A percentile compares a stretch with the other conserved stretches of the same genome.
Evolutionary conservation across 2,888 invertebrate species (phyloP).

Genomic region (Thumatha senex): DNA sequence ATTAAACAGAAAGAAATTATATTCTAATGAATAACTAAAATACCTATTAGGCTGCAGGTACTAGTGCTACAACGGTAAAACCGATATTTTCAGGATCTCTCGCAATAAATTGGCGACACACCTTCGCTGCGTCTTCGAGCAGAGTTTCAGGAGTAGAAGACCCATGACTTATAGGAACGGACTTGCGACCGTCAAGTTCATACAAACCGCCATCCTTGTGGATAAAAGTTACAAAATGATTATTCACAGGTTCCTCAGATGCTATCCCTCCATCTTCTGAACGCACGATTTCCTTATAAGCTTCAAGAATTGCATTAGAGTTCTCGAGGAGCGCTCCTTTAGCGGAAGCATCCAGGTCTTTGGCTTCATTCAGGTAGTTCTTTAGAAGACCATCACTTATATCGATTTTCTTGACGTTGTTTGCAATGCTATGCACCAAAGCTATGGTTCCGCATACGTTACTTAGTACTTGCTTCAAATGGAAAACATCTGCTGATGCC

Average conservation of each 20-base stretch:
- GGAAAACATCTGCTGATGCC: slow-evolving; percentile 87
- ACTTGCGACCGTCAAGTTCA: slow-evolving; percentile 88
- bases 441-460: slow-evolving; percentile 99
- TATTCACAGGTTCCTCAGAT: slow-evolving; percentile 87
- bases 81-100: slow-evolving; percentile 93
- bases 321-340: slow-evolving; percentile 90
- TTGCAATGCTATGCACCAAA: slow-evolving; percentile 95
- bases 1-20: slow-evolving; percentile 26
- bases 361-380: slow-evolving; percentile 88
- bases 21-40: slow-evolving; percentile 18
- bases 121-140: slow-evolving; percentile 91
- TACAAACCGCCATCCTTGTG: slow-evolving; percentile 90
- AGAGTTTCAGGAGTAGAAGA: slow-evolving; percentile 87
- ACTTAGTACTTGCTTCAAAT: slow-evolving; percentile 93
- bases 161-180: slow-evolving; percentile 92
- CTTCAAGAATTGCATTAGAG: slow-evolving; percentile 87
- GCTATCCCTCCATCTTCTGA: slow-evolving; percentile 90
- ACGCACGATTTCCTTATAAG: slow-evolving; percentile 91
- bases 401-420: slow-evolving; percentile 90
- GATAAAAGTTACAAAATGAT: slow-evolving; percentile 95
- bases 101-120: slow-evolving; percentile 92
- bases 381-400: slow-evolving; percentile 87
- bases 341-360: slow-evolving; percentile 86
- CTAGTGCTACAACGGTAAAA: slow-evolving; percentile 93
- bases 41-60: slow-evolving; percentile 69